A percentile compares a stretch with the other conserved stretches of the same genome.
Conservation (phyloP, 2,888 invertebrate species). For the Drosophila phalerata region DNA sequence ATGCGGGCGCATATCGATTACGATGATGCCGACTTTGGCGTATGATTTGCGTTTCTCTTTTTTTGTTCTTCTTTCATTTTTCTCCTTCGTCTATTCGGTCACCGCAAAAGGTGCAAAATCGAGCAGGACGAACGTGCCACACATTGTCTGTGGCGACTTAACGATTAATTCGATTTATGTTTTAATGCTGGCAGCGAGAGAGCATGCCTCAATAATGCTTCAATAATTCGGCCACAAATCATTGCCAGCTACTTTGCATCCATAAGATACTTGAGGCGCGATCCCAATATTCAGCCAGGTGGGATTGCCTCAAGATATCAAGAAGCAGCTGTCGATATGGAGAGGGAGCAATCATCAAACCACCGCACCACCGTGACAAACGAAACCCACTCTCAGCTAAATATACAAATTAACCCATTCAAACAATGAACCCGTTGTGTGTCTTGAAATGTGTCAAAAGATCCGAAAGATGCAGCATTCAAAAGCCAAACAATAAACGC, state of each 20-base stretch:
- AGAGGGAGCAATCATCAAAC: slow-evolving; percentile 2
- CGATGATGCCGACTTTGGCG: slow-evolving; percentile 45
- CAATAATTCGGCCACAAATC: slow-evolving; percentile 49
- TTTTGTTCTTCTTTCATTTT: background rate
- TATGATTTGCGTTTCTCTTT: slow-evolving; percentile 74
- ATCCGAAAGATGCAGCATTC: slow-evolving; percentile 31
- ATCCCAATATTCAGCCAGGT: slow-evolving; percentile 24
- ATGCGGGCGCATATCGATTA: slow-evolving; percentile 81
- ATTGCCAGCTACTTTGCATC: slow-evolving; percentile 32
- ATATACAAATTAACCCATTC: slow-evolving; percentile 81
- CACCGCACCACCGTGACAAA: slow-evolving; percentile 10
- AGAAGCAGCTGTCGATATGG: slow-evolving; percentile 11
- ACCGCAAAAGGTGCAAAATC: slow-evolving; percentile 68
- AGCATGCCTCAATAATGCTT: slow-evolving; percentile 52
- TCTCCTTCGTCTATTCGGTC: slow-evolving; percentile 28
- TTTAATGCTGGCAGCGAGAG: slow-evolving; percentile 34
- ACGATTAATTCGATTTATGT: slow-evolving; percentile 74
- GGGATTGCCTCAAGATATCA: slow-evolving; percentile 11
- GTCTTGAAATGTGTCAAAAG: slow-evolving; percentile 70
- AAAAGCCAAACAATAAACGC: slow-evolving; percentile 57
- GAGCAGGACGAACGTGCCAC: slow-evolving; percentile 65
- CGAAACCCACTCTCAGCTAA: slow-evolving; percentile 54
- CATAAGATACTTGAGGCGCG: slow-evolving; percentile 5
- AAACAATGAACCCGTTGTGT: slow-evolving; percentile 49
- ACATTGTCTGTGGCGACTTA: slow-evolving; percentile 70